Evolutionary conservation across 2,888 invertebrate genomes (phyloP).

Genomic region (Pollenia griseotomentosa): DNA sequence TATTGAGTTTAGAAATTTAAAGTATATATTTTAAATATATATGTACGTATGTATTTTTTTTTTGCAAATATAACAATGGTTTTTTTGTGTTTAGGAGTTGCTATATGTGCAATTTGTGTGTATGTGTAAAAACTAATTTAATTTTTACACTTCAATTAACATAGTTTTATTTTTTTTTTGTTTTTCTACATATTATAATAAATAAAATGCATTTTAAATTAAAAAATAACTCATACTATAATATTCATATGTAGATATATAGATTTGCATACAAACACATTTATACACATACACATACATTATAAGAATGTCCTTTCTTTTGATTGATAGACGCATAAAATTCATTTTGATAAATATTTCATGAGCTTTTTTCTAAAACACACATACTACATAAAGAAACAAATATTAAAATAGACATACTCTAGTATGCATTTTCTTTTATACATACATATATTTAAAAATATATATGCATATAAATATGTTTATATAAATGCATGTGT

Average conservation of each 20-base stretch:
- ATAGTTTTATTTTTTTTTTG: slow-evolving; percentile 63
- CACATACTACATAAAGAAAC: slow-evolving; percentile 3
- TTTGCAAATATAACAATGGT: slow-evolving; percentile 39
- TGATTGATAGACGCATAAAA: slow-evolving; percentile 73
- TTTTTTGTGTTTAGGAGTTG: slow-evolving; percentile 44
- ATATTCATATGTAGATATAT: slow-evolving; percentile 9
- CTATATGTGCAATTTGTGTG: slow-evolving; percentile 23
- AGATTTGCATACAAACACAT: not conserved
- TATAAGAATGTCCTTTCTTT: slow-evolving; percentile 68
- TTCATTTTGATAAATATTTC: slow-evolving; percentile 72
- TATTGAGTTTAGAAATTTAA: slow-evolving; percentile 59
- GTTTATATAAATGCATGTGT: not conserved
- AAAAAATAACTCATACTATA: slow-evolving; percentile 55
- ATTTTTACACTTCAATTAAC: slow-evolving; percentile 75
- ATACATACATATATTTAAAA: not conserved
- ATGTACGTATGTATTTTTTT: slow-evolving; percentile 6
- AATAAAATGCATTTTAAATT: slow-evolving; percentile 72
- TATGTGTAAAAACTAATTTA: slow-evolving; percentile 66
- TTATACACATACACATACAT: not conserved
- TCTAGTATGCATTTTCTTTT: not conserved
- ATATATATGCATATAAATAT: not conserved
- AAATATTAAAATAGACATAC: not conserved
- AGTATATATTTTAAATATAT: slow-evolving; percentile 1
- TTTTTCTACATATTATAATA: slow-evolving; percentile 60
- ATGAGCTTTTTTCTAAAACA: slow-evolving; percentile 55